Evolutionary conservation across 2,797 vertebrate genomes (phyloP), one percentile per base, ranked within the genome.

Genomic region (Trachurus trachurus): DNA sequence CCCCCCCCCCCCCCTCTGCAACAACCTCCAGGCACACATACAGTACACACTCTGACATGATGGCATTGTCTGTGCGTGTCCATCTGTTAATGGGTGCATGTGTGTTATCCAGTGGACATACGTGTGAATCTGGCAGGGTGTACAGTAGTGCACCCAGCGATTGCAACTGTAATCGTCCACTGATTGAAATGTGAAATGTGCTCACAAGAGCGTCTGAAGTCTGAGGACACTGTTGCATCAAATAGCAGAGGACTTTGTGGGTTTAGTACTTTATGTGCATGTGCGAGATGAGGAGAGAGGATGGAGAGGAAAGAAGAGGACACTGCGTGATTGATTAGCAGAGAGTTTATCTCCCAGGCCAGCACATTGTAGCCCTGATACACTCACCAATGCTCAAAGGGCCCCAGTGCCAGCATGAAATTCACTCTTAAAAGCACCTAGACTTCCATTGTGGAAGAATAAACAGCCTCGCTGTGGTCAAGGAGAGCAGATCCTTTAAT

Each of bases 311-410:
- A 63, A 65, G 67, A 54, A 45, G 66, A 69, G 40, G 63, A 74
- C 80, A 76, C 61, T 54, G 26, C 19, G 45, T 89, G 89, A 93
- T 94, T 93, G 93, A 94, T 94, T 91, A 91, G 85, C 83, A 73
- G 76, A 66, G 87, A 85, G 77, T 92, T 90, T 91, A 92, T 94
- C 92, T 92, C 83, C 49, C 49, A 47, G 81, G 81, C 87, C 87
- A 90, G 79, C 82, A 69, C 65, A 74, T 78, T 84, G 80, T 76
- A 79, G 85, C 70, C 57, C 82, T 70, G 84, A 86, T 91, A 77
- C 75, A 81, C 86, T 90, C 78, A 39, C 66, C 74, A 67, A 63
- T 50, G 54, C 80, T 92, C 88, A 92, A 92, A 93, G 82, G 60
- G 66, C 63, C 72, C 70, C 78, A 74, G 45, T 82, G 77, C 82